phyloP scores from a whole-genome alignment of 2,113 vertebrate genomes.

The Dromas ardeola region DNA sequence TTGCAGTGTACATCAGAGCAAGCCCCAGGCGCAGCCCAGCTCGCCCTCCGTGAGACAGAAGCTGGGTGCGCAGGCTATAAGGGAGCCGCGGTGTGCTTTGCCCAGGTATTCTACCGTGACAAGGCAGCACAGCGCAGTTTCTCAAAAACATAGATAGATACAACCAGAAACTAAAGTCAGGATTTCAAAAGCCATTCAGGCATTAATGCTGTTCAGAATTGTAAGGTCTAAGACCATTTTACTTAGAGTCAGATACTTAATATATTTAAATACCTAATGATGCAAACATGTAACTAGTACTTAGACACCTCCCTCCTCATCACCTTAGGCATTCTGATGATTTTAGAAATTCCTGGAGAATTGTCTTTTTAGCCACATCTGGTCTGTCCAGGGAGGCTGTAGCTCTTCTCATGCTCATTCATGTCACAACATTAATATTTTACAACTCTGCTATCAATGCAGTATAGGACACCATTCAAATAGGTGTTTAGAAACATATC shows the following conservation, averaged over 20 bases:
- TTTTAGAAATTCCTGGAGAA: background rate
- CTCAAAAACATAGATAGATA: background rate
- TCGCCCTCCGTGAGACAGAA: background rate
- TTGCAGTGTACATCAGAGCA: background rate
- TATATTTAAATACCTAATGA: background rate
- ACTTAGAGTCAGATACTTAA: background rate
- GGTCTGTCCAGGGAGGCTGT: background rate
- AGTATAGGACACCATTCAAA: background rate
- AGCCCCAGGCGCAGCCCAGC: background rate
- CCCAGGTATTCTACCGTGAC: background rate
- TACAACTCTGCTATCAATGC: background rate
- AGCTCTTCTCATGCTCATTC: background rate
- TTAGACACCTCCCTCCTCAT: background rate
- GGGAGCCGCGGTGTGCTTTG: background rate
- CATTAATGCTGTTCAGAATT: background rate
- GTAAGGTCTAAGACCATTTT: background rate
- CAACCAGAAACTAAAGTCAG: no score
- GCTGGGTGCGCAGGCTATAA: accelerated
- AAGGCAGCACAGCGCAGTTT: background rate
- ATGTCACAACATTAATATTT: background rate
- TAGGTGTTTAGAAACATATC: background rate
- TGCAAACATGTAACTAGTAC: background rate
- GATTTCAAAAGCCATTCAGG: background rate
- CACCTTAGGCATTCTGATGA: background rate
- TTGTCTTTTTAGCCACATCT: background rate